Evolutionary conservation across 2,888 invertebrate species (phyloP), one percentile per base, ranked within the genome.

Genomic region (Mycalesis mineus): DNA sequence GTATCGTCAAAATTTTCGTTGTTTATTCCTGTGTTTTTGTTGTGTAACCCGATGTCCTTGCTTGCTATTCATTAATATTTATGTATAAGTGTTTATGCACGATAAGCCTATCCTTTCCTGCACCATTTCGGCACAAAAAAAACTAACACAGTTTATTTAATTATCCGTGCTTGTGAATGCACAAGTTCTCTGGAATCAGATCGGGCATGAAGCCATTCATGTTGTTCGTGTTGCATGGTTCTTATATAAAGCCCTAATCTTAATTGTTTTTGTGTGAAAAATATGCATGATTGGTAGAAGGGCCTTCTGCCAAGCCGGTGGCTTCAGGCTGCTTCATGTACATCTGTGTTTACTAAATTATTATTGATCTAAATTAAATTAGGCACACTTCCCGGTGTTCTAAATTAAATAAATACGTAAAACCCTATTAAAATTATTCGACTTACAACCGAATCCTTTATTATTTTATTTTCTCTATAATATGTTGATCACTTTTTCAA

Each of bases 221-320:
- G 88, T 89, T 86, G 88, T 89, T 82, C 82, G 87, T 88, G 84
- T 85, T 88, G 89, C 88, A 89, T 89, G 89, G 77, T 77, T 74
- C 83, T 79, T 78, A 58, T 80, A 76, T 64, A 81, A 82, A 80
- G 76, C 78, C 72, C 75, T 80, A 75, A 69, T 80, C 71, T 73
- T 77, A 77, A 77, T 75, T 78, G 78, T 81, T 76, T 80, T 75
- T 76, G 78, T 82, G 83, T 84, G 78, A 75, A 81, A 75, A 80
- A 75, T 80, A 68, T 85, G 88, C 88, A 88, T 88, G 88, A 80
- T 84, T 83, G 82, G 83, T 88, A 86, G 84, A 82, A 83, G 80
- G 84, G 87, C 86, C 82, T 80, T 80, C 80, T 75, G 82, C 86
- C 84, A 81, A 80, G 80, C 79, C 76, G 77, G 82, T 82, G 81